A percentile compares a stretch with the other conserved stretches of the same genome.
These are phyloP conservation scores for Rhagonycha fulva DNA, from an alignment of 2,888 invertebrate genomes.

Conservation along the genomic window DNA sequence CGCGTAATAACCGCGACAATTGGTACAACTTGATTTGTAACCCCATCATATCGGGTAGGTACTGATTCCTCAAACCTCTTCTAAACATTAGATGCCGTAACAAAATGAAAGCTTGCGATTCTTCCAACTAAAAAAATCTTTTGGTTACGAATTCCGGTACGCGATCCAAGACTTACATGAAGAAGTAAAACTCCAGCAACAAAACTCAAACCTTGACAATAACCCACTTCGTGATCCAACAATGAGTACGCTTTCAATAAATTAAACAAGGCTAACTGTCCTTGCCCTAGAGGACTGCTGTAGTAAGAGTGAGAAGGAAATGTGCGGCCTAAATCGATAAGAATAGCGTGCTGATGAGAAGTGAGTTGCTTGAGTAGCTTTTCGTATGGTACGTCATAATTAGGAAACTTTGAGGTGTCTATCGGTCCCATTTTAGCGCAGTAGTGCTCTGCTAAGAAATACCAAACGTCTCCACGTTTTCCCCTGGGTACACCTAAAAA, in stretches of 20 bases:
- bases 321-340: constrained; percentile 92
- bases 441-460: constrained; percentile 84
- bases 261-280: constrained; percentile 92
- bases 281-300: constrained; percentile 87
- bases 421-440: constrained; percentile 72
- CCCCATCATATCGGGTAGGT: constrained; percentile 93
- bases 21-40: constrained; percentile 90
- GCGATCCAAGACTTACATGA: constrained; percentile 73
- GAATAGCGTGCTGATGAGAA: constrained; percentile 94
- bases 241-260: constrained; percentile 94
- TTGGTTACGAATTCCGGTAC: not conserved
- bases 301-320: constrained; percentile 96
- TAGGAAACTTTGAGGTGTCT: constrained; percentile 70
- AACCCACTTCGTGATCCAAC: constrained; percentile 91
- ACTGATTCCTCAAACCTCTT: constrained; percentile 84
- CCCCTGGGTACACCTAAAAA: constrained; percentile 79
- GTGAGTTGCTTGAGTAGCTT: constrained; percentile 84
- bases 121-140: constrained; percentile 75
- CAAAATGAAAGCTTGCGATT: constrained; percentile 85
- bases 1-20: constrained; percentile 87
- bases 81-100: constrained; percentile 91
- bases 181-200: constrained; percentile 91
- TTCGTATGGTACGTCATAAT: constrained; percentile 79
- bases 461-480: constrained; percentile 90
- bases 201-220: constrained; percentile 96